Evolutionary conservation across 2,113 vertebrate genomes (phyloP), one percentile per base, ranked within the genome.

Genomic region (Antidorcas marsupialis): DNA sequence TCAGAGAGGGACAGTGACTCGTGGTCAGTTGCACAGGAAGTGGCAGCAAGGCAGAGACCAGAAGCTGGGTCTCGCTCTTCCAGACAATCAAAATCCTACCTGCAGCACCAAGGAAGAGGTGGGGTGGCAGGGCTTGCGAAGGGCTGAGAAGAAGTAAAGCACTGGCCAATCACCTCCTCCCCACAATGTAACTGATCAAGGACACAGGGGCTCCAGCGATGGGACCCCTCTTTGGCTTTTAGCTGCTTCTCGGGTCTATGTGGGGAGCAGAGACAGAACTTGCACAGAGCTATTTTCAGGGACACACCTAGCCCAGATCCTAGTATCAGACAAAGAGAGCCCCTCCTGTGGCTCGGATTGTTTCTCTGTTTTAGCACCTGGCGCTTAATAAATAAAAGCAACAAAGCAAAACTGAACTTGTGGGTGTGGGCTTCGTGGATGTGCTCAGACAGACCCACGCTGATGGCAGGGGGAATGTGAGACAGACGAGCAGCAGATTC

Each of bases 131-230:
- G 67, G 36, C 43, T 52, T 55, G 27, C 15, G 10, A 78, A 43
- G 45, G 33, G 28, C 89, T n/a, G 47, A 43, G 67, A 39, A 57
- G 87, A 57, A n/a, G 5, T 30, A 14, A 17, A 25, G 25, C 21
- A 1, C 0, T 1, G 23, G 59, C 86, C 17, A 33, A 0, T 13
- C 4, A 43, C 57, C 36, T n/a, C 74, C 52, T 60, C 81, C 19
- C 82, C 28, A 33, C 36, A 36, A 1, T 1, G 0, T 2, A 16
- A 45, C 33, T 0, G 27, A 60, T 79, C 17, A 2, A 53, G 82
- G 62, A 64, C 14, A 36, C 2, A 5, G 39, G 52, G 53, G 12
- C 84, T 21, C 57, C 33, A 4, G 55, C 0, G 0, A 15, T 0
- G 71, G 50, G 5, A 11, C 7, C 71, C 28, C 43, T 67, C 4